phyloP scores from a whole-genome alignment of 2,888 invertebrate species.

The Prosapia bicincta region DNA sequence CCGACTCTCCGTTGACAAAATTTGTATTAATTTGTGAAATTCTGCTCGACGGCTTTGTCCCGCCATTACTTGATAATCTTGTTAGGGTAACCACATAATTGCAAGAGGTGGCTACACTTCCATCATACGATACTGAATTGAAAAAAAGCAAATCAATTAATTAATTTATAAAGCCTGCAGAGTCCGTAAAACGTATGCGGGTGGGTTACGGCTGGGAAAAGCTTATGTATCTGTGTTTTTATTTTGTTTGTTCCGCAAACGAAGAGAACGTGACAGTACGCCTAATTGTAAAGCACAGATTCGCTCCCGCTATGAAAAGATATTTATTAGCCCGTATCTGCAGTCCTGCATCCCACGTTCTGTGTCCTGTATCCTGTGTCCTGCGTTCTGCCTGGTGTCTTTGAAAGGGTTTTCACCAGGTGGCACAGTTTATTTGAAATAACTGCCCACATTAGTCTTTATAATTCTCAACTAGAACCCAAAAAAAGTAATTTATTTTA shows the following conservation, averaged over 20 bases:
- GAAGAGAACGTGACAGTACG: neutral
- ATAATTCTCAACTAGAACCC: no score
- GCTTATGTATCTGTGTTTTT: neutral
- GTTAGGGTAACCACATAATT: neutral
- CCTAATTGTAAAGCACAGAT: neutral
- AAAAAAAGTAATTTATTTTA: no score
- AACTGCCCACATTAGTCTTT: no score
- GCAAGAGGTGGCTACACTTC: neutral
- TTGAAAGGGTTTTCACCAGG: neutral
- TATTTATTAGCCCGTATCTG: neutral
- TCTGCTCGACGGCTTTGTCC: neutral
- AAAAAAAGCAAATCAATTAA: constrained; percentile 2
- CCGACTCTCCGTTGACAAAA: no score
- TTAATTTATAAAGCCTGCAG: neutral
- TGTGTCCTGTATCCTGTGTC: neutral
- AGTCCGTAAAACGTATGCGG: neutral
- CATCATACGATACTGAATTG: neutral
- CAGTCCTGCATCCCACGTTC: no score
- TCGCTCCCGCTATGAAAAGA: neutral
- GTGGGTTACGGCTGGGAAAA: neutral
- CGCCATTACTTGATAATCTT: neutral
- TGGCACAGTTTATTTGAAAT: neutral
- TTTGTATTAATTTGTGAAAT: neutral
- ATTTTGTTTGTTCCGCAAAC: constrained; percentile 2
- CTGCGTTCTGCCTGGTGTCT: neutral